Evolutionary conservation across 2,113 vertebrate species (phyloP).

Genomic region (Plecotus auritus): DNA sequence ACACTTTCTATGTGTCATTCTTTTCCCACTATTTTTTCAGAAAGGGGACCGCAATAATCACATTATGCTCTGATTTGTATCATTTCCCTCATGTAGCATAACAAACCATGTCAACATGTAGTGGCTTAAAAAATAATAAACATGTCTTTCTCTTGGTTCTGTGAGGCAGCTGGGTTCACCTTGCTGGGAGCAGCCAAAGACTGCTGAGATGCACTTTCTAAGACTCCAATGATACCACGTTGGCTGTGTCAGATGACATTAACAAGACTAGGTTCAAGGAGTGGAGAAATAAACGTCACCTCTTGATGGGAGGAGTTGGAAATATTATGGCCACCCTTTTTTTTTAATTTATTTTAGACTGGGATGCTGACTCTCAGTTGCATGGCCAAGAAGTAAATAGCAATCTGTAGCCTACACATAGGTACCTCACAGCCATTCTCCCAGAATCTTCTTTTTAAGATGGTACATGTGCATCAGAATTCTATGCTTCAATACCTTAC

Average conservation of each 20-base stretch:
- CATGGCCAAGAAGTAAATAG: background rate
- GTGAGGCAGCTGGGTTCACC: background rate
- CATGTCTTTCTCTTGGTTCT: background rate
- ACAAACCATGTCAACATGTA: background rate
- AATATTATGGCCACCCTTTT: background rate
- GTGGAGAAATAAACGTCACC: background rate
- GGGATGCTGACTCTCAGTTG: background rate
- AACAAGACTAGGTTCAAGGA: background rate
- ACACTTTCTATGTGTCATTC: background rate
- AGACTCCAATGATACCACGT: background rate
- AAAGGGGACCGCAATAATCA: background rate
- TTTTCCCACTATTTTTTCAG: too few species aligned
- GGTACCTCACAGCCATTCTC: background rate
- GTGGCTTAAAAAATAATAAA: background rate
- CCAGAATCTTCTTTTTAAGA: background rate
- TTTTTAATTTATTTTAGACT: background rate
- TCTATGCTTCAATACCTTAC: background rate
- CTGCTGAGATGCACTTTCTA: background rate
- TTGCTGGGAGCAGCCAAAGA: background rate
- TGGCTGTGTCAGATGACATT: background rate
- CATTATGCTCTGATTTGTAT: background rate
- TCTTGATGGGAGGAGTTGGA: background rate
- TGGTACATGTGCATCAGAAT: background rate
- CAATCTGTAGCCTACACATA: background rate
- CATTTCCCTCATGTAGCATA: background rate